A percentile compares a stretch with the other conserved stretches of the same genome.
These are phyloP conservation scores for Myxocyprinus asiaticus DNA, from an alignment of 2,113 vertebrate genomes.

Conservation along the genomic window DNA sequence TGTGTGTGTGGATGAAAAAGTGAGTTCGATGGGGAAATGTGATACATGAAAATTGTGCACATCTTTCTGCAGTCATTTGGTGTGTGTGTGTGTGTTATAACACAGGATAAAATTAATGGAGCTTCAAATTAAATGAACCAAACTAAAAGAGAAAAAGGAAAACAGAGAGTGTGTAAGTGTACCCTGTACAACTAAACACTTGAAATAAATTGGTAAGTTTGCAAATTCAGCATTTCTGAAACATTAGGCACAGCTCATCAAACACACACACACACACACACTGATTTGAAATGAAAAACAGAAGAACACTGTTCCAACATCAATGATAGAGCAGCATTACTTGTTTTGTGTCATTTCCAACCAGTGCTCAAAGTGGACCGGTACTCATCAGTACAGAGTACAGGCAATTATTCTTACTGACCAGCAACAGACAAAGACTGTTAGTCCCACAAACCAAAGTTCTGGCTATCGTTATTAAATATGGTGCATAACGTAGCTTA, in stretches of 20 bases:
- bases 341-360: not conserved
- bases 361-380: not conserved
- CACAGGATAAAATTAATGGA: slow-evolving; percentile 22
- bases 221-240: slow-evolving; percentile 73
- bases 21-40: slow-evolving; percentile 31
- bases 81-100: slow-evolving; percentile 51
- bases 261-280: slow-evolving; percentile 39
- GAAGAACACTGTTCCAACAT: not conserved
- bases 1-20: slow-evolving; percentile 27
- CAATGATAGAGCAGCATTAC: not conserved
- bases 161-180: slow-evolving; percentile 53
- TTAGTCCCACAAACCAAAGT: no score
- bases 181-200: slow-evolving; percentile 66
- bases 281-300: not conserved
- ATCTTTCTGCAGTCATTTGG: slow-evolving; percentile 37
- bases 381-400: no score
- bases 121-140: slow-evolving; percentile 21
- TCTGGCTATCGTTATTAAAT: no score
- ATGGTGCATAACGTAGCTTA: no score
- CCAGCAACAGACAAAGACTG: no score
- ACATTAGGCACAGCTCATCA: slow-evolving; percentile 69
- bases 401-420: no score
- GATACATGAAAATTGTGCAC: slow-evolving; percentile 41
- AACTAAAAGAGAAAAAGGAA: slow-evolving; percentile 31
- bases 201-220: slow-evolving; percentile 69